Evolutionary conservation across 2,113 vertebrate genomes (phyloP).

Genomic region (Tauraco erythrolophus): DNA sequence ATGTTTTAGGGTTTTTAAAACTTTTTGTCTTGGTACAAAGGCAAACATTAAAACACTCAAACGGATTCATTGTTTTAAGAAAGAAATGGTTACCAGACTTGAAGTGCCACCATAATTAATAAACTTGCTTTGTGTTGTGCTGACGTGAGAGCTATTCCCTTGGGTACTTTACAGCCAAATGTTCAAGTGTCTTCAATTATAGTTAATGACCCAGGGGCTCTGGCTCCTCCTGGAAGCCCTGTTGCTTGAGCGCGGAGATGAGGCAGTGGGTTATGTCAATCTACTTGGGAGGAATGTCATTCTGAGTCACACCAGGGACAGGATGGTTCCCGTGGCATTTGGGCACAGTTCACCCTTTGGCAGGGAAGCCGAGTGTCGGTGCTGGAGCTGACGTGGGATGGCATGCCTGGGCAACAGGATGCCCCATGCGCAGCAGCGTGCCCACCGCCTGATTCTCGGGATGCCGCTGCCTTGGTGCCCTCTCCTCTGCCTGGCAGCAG

Average conservation of each 20-base stretch:
- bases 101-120: neutral
- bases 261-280: neutral
- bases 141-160: neutral
- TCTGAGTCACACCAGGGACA: neutral
- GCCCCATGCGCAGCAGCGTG: fast-evolving
- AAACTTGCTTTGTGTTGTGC: neutral
- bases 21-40: neutral
- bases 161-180: neutral
- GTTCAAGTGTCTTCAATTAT: neutral
- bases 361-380: neutral
- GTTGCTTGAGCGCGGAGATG: neutral
- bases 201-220: neutral
- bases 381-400: neutral
- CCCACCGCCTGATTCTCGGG: too few species aligned
- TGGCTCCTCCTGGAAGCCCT: neutral
- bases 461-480: neutral
- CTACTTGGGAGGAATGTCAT: neutral
- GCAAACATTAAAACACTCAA: neutral
- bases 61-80: neutral
- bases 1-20: neutral
- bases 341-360: neutral
- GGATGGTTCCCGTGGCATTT: neutral
- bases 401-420: fast-evolving
- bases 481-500: too few species aligned
- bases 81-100: neutral